A percentile compares a stretch with the other conserved stretches of the same genome.
Conservation (phyloP, 2,888 invertebrate species). For the Spicauda simplicius region DNA sequence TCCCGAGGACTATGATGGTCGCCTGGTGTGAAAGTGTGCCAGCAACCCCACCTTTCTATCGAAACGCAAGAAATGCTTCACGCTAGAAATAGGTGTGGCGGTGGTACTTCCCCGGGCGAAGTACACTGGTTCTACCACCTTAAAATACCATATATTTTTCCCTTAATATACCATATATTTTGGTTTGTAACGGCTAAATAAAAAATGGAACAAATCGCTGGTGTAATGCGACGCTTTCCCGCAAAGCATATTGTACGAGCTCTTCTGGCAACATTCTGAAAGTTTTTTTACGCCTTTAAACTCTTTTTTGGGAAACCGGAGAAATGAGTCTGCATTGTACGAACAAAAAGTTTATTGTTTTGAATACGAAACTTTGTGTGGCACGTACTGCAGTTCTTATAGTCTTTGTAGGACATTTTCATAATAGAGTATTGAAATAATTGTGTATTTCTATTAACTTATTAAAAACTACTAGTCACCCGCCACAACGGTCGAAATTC, state of each 20-base stretch:
- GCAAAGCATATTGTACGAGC: slow-evolving; percentile 9
- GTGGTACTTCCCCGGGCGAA: too few species aligned
- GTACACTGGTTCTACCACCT: too few species aligned
- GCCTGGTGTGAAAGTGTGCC: too few species aligned
- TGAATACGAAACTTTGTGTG: slow-evolving; percentile 13
- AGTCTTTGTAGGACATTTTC: not conserved
- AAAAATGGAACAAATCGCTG: slow-evolving; percentile 8
- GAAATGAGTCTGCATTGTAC: slow-evolving; percentile 18
- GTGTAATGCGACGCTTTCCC: slow-evolving; percentile 10
- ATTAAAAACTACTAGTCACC: too few species aligned
- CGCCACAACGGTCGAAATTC: too few species aligned
- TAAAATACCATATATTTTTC: too few species aligned
- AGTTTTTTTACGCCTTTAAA: slow-evolving; percentile 19
- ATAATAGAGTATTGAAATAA: not conserved
- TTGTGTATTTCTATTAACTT: not conserved
- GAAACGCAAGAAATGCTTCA: too few species aligned
- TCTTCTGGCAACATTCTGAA: slow-evolving; percentile 13
- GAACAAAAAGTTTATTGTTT: slow-evolving; percentile 10
- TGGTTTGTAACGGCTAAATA: not conserved
- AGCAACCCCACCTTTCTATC: too few species aligned
- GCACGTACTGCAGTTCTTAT: not conserved
- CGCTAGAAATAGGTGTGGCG: too few species aligned
- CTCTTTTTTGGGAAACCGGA: slow-evolving; percentile 20
- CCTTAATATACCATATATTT: too few species aligned
- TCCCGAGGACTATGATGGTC: too few species aligned